Conservation (phyloP, 1,140 invertebrate species). For the Bombus waltoni region DNA sequence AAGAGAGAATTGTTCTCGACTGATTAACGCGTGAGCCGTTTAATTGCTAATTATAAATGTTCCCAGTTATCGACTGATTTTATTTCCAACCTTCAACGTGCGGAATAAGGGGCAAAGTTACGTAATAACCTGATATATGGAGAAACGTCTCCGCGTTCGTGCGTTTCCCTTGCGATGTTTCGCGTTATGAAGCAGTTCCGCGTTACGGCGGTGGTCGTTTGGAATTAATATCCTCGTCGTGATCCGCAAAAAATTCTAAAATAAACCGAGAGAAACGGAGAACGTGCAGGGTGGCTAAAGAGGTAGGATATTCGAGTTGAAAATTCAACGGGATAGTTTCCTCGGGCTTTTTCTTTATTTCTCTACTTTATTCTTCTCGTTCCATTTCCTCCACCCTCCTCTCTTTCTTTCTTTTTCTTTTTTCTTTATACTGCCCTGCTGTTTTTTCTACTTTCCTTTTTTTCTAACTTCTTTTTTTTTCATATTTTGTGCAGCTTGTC, state of each 20-base stretch:
- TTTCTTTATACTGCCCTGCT: neutral
- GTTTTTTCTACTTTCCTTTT: neutral
- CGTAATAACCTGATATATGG: neutral
- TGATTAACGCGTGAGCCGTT: neutral
- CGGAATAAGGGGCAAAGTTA: too few relatives aligned
- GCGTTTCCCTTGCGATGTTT: neutral
- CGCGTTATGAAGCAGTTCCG: neutral
- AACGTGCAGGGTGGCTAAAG: neutral
- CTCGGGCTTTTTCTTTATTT: conserved; percentile 7
- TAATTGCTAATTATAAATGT: neutral
- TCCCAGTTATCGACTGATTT: neutral
- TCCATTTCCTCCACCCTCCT: neutral
- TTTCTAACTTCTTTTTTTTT: neutral
- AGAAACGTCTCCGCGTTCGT: neutral
- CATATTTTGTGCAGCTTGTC: neutral
- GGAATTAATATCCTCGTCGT: conserved; percentile 13
- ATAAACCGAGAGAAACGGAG: neutral
- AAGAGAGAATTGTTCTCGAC: neutral
- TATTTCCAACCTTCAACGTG: neutral
- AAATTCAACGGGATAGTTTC: conserved; percentile 7
- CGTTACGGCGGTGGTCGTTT: neutral
- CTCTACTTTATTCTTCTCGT: neutral
- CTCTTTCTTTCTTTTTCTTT: neutral
- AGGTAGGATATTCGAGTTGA: neutral
- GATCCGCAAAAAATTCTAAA: neutral